Evolutionary conservation across 2,888 invertebrate genomes (phyloP).

Genomic region (Charanyca ferruginea): DNA sequence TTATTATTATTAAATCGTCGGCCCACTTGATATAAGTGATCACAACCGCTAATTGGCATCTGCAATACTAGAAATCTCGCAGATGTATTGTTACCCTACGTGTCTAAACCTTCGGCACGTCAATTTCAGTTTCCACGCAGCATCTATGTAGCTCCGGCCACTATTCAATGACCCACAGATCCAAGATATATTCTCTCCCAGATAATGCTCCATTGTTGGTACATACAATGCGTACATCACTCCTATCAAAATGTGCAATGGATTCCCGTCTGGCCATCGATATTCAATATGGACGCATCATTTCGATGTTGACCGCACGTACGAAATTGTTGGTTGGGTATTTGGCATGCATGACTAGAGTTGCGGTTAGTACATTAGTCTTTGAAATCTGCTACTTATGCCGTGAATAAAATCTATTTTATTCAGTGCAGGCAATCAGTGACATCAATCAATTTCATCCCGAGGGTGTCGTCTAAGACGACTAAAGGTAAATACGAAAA

Average conservation of each 20-base stretch:
- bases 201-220: constrained; percentile 63
- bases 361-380: background rate
- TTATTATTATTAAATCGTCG: no score
- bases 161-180: constrained; percentile 62
- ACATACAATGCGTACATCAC: constrained; percentile 62
- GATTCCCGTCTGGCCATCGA: constrained; percentile 36
- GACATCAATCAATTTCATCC: no score
- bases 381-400: no score
- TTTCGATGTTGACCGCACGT: constrained; percentile 42
- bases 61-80: no score
- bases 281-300: constrained; percentile 48
- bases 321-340: constrained; percentile 18
- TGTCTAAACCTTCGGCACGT: constrained; percentile 29
- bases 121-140: background rate
- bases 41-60: no score
- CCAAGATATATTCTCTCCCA: constrained; percentile 59
- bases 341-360: constrained; percentile 12
- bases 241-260: constrained; percentile 60
- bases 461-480: no score
- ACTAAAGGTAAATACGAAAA: no score
- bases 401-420: no score
- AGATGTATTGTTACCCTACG: background rate
- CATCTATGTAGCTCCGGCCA: constrained; percentile 29
- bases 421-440: background rate
- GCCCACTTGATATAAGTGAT: no score